A percentile compares a stretch with the other conserved stretches of the same genome.
Evolutionary conservation across 2,113 vertebrate genomes (phyloP).

Genomic region (Mandrillus leucophaeus): DNA sequence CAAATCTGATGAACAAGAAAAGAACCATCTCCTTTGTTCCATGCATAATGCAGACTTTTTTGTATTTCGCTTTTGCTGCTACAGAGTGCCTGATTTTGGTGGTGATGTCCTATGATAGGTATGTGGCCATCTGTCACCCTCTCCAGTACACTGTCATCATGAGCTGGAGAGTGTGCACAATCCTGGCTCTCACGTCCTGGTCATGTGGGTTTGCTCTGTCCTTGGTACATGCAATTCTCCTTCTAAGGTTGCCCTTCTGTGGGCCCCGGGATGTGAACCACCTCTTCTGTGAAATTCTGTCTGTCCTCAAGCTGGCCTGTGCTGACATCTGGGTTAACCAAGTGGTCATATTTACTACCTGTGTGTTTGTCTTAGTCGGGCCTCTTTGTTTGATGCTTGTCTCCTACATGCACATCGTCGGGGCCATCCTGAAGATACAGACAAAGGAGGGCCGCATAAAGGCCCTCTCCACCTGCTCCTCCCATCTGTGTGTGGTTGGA

Average conservation of each 20-base stretch:
- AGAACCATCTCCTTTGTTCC: conserved; percentile 18
- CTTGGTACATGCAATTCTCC: conserved; percentile 38
- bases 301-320: conserved; percentile 76
- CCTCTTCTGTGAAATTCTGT: conserved; percentile 77
- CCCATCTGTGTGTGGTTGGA: conserved; percentile 60
- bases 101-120: conserved; percentile 63
- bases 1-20: neutral
- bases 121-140: conserved; percentile 67
- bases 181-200: conserved; percentile 56
- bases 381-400: conserved; percentile 52
- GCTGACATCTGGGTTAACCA: conserved; percentile 57
- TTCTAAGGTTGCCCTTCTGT: conserved; percentile 71
- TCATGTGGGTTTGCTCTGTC: conserved; percentile 50
- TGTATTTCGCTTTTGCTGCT: conserved; percentile 12
- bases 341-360: conserved; percentile 23
- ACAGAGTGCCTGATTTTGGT: conserved; percentile 55
- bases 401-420: conserved; percentile 62
- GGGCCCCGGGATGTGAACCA: conserved; percentile 60
- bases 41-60: conserved; percentile 30
- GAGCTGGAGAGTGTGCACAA: neutral
- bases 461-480: conserved; percentile 62
- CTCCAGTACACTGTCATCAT: conserved; percentile 53
- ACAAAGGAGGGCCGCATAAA: conserved; percentile 5
- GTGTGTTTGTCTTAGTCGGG: conserved; percentile 33
- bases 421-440: conserved; percentile 59